Base-by-base conservation (phyloP, 1,140 invertebrate genomes). In the Cydia splendana region DNA sequence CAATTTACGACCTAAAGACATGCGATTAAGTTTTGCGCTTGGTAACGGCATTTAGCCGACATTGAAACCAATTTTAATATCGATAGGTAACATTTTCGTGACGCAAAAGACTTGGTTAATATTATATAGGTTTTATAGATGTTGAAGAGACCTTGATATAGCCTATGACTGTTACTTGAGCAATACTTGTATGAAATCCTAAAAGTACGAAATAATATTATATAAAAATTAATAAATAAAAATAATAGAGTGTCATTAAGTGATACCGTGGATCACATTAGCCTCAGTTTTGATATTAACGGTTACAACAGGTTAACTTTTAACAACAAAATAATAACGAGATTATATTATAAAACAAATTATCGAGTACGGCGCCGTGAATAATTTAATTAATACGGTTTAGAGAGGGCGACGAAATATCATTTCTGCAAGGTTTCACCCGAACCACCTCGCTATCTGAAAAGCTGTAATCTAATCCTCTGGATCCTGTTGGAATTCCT, bases 1-100 rank as follows among this genome's bases (percentile, higher is more conserved):
- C 83, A 84, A 87, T 87, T 88, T 89, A 89, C 83, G 85, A 87
- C 71, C 80, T 81, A 86, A 85, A 89, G 87, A 87, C 87, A 89
- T 85, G 87, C 87, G 87, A 87, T 86, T 85, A 85, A 86, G 82
- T 84, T 84, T 82, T 84, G 81, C 82, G 82, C 79, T 82, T 82
- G 82, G 78, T 57, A 42, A 77, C 76, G 76, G 38, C 18, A 45
- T 71, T 71, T 45, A 30, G 67, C n/a, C 34, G 67, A 71, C 34
- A 71, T 71, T 71, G 67, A 71, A 71, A 71, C 67, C 67, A 24
- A 34, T 69, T 71, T 42, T 71, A 20, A 71, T 38, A 42, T 74
- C 7, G 10, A 74, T 74, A 74, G 28, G 73, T 24, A 45, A 13
- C 73, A 74, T 74, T 74, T 74, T 74, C 4, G 20, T 15, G 12